Conservation (phyloP, 2,888 invertebrate genomes). For the Phasia obesa region DNA sequence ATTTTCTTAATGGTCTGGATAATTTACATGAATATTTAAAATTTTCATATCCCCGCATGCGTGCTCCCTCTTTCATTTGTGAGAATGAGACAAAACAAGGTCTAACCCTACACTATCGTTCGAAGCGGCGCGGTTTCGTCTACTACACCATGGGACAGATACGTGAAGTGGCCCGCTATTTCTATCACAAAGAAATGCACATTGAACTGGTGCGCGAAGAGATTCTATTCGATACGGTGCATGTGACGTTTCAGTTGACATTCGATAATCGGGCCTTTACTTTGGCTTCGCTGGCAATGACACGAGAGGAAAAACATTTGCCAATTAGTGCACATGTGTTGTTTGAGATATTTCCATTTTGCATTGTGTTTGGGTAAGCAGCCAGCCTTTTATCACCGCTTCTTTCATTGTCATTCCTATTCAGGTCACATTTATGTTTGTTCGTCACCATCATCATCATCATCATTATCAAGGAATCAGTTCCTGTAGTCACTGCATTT, state of each 20-base stretch:
- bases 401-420: constrained; percentile 12
- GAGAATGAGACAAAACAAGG: constrained; percentile 97
- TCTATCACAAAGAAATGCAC: constrained; percentile 97
- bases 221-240: constrained; percentile 93
- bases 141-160: constrained; percentile 99
- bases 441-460: background rate
- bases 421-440: constrained; percentile 1
- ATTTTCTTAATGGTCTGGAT: constrained; percentile 97
- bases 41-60: constrained; percentile 94
- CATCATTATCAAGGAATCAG: background rate
- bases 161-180: constrained; percentile 94
- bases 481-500: constrained; percentile 4
- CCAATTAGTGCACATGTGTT: constrained; percentile 94
- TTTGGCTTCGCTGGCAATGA: constrained; percentile 91
- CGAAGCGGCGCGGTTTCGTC: constrained; percentile 95
- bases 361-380: constrained; percentile 95
- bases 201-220: constrained; percentile 95
- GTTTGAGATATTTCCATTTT: constrained; percentile 98
- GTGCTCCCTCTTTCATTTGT: constrained; percentile 98
- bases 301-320: constrained; percentile 93
- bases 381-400: background rate
- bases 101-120: constrained; percentile 95
- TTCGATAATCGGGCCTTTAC: constrained; percentile 97
- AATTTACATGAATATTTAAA: constrained; percentile 98
- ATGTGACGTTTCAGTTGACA: constrained; percentile 95